phyloP scores from a whole-genome alignment of 2,797 vertebrate species.

The Halcyon smyrnensis region DNA sequence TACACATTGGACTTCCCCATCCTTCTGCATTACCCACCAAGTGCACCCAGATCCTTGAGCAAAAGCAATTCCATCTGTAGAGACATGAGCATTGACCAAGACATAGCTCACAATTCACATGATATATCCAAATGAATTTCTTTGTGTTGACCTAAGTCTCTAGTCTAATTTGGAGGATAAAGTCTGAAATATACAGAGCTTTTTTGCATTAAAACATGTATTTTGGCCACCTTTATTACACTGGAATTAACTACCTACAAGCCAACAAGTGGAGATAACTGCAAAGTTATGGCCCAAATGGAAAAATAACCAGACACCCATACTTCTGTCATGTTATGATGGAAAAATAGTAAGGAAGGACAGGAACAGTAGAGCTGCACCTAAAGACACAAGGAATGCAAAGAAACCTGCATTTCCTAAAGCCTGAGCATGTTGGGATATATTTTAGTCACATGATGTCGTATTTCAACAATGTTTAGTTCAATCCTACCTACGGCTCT shows the following conservation, averaged over 20 bases:
- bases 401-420: not conserved
- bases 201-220: not conserved
- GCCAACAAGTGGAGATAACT: not conserved
- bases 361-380: not conserved
- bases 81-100: not conserved
- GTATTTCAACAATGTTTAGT: not conserved
- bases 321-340: not conserved
- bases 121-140: not conserved
- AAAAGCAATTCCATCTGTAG: not conserved
- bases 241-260: not conserved
- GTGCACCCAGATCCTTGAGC: not conserved
- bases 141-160: not conserved
- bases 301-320: not conserved
- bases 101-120: not conserved
- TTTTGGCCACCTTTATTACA: not conserved
- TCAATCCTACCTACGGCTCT: not conserved
- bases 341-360: not conserved
- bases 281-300: fast-evolving
- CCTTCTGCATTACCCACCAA: not conserved
- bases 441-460: not conserved
- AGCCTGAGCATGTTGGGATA: not conserved
- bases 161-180: not conserved
- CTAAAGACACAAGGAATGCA: not conserved
- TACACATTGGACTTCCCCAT: not conserved
- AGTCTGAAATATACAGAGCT: not conserved